A percentile compares a stretch with the other conserved stretches of the same genome.
Evolutionary conservation across 2,888 invertebrate genomes (phyloP).

Genomic region (Luffia ferchaultella): DNA sequence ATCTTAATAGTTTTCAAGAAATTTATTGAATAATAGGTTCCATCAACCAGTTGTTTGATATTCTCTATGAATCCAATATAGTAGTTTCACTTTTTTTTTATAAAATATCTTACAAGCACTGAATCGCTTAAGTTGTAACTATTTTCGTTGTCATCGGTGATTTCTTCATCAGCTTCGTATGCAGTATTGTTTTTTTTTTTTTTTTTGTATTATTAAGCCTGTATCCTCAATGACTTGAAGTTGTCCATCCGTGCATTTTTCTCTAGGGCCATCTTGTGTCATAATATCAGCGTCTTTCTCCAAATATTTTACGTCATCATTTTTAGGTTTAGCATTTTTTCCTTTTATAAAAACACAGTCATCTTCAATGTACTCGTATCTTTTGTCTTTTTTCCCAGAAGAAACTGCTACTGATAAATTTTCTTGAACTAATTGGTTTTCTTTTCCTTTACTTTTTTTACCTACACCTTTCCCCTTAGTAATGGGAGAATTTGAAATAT

Average conservation of each 20-base stretch:
- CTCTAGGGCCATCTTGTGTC: no score
- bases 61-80: constrained; percentile 5
- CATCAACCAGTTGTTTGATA: background rate
- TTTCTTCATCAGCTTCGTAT: background rate
- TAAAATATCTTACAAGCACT: constrained; percentile 4
- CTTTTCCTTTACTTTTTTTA: no score
- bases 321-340: background rate
- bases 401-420: no score
- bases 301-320: background rate
- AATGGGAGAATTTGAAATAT: background rate
- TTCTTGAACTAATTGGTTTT: no score
- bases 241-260: no score
- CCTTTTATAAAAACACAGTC: no score
- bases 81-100: constrained; percentile 6
- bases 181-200: background rate
- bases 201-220: no score
- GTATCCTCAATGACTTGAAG: no score
- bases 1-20: constrained; percentile 3
- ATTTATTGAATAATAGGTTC: constrained; percentile 1
- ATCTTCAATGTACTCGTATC: background rate
- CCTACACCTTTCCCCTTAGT: background rate
- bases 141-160: background rate
- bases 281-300: no score
- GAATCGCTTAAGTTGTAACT: constrained; percentile 4
- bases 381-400: no score